Base-by-base conservation (phyloP, 2,888 invertebrate species). In the Lycia hirtaria region DNA sequence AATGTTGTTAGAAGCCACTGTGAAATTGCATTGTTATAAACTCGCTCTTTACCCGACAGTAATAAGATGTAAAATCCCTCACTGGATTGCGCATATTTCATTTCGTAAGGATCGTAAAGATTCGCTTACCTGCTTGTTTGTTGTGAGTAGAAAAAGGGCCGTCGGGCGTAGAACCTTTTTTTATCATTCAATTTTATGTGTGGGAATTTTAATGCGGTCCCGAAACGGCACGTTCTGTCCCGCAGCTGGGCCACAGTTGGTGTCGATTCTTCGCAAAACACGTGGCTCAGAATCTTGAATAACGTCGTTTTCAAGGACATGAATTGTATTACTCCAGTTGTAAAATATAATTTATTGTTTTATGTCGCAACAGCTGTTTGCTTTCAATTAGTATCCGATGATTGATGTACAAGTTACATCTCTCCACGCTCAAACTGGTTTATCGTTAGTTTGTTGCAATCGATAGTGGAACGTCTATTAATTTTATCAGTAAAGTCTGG, bases 101-200 rank as follows among this genome's bases (percentile, higher is more conserved):
- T 83, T 85, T 84, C 79, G 79, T 78, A 77, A 78, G 81, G 82
- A 76, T 86, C 83, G 80, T 87, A 88, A 87, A 88, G 86, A 88
- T 90, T 88, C 86, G 83, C 85, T 88, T 92, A 92, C 92, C 92
- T 92, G 92, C 88, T 85, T 88, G 88, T 88, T 89, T 92, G 91
- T 90, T 88, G 85, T 87, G 80, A 80, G 84, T 79, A 78, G 82
- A 79, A 84, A 87, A 86, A 83, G 48, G 88, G 83, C 87, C 82
- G 79, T 80, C 78, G 80, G 79, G 76, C 71, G 75, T 70, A 64
- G 75, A 80, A 84, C 85, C 85, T 84, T 90, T 67, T 88, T 85
- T 84, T 85, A 79, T 75, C 82, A 85, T 85, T 83, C 79, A 83
- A 87, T 87, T 88, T 88, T 85, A 88, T 87, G 82, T 89, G 89